A percentile compares a stretch with the other conserved stretches of the same genome.
These are phyloP conservation scores for Andrena chrysosceles DNA, from an alignment of 2,888 invertebrate genomes.

Conservation along the genomic window DNA sequence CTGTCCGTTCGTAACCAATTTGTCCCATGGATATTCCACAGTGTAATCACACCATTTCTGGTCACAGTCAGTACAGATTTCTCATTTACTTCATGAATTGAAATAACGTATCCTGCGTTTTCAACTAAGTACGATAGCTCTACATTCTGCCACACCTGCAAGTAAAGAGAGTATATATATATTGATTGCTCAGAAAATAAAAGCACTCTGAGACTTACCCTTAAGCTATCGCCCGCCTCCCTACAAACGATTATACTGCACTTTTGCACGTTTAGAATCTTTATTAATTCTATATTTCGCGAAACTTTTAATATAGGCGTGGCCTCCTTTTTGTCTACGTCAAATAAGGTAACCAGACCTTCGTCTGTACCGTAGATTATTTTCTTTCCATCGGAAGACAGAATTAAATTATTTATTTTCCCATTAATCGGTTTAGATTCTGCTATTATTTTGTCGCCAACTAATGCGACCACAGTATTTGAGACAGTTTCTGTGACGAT, in stretches of 20 bases:
- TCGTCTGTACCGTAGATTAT: constrained; percentile 86
- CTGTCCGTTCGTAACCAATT: constrained; percentile 52
- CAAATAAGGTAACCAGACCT: constrained; percentile 85
- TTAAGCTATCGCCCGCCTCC: constrained; percentile 64
- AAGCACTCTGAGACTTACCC: constrained; percentile 55
- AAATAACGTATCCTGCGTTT: constrained; percentile 72
- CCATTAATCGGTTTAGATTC: constrained; percentile 85
- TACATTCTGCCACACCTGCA: constrained; percentile 68
- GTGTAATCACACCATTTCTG: constrained; percentile 70
- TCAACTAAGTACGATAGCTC: constrained; percentile 66
- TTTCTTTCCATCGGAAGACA: constrained; percentile 86
- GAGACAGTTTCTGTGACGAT: constrained; percentile 76
- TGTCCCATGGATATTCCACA: constrained; percentile 71
- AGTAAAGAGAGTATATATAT: constrained; percentile 11
- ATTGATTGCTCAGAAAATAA: constrained; percentile 1
- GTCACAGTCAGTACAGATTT: constrained; percentile 74
- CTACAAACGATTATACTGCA: constrained; percentile 68
- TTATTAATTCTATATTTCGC: constrained; percentile 50
- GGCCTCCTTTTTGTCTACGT: constrained; percentile 83
- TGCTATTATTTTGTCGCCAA: constrained; percentile 85
- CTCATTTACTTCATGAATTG: constrained; percentile 72
- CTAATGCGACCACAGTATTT: constrained; percentile 80
- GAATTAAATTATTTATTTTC: constrained; percentile 85
- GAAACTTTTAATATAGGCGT: constrained; percentile 83
- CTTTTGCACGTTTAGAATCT: constrained; percentile 61